Conservation (phyloP, 1,140 invertebrate species). For the Galendromus occidentalis region DNA sequence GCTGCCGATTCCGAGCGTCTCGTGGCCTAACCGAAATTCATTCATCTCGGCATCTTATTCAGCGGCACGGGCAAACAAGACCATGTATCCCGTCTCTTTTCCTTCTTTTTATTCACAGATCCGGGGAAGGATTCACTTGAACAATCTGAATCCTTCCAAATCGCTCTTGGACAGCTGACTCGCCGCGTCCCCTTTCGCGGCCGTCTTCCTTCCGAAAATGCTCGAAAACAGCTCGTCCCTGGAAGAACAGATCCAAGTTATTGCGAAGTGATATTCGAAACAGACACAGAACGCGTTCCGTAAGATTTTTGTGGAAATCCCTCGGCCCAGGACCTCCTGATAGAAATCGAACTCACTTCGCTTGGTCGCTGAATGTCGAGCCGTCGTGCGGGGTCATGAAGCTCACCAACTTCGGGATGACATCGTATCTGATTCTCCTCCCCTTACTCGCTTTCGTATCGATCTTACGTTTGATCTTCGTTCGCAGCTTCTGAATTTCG, state of each 20-base stretch:
- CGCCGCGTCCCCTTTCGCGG: not conserved
- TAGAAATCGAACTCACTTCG: slow-evolving; percentile 29
- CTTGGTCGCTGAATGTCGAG: slow-evolving; percentile 48
- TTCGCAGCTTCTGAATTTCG: slow-evolving; percentile 67
- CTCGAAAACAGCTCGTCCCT: slow-evolving; percentile 7
- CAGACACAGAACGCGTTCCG: too few species aligned
- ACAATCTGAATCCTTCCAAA: not conserved
- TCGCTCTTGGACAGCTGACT: not conserved
- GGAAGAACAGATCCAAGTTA: not conserved
- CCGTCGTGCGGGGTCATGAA: slow-evolving; percentile 67
- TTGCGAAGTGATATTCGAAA: too few species aligned
- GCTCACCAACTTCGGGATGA: slow-evolving; percentile 74
- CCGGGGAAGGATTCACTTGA: not conserved
- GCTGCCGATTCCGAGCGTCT: too few species aligned
- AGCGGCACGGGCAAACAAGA: too few species aligned
- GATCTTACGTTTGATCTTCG: slow-evolving; percentile 69
- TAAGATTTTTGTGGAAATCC: too few species aligned
- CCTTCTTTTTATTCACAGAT: not conserved
- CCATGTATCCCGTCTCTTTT: too few species aligned
- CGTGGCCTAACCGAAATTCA: too few species aligned
- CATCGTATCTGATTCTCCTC: slow-evolving; percentile 61
- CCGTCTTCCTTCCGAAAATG: not conserved
- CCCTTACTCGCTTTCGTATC: slow-evolving; percentile 83
- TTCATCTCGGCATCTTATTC: too few species aligned
- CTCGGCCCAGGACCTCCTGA: too few species aligned